These are phyloP conservation scores for Reticulitermes lucifugus DNA, from an alignment of 2,888 invertebrate species.

Conservation along the genomic window DNA sequence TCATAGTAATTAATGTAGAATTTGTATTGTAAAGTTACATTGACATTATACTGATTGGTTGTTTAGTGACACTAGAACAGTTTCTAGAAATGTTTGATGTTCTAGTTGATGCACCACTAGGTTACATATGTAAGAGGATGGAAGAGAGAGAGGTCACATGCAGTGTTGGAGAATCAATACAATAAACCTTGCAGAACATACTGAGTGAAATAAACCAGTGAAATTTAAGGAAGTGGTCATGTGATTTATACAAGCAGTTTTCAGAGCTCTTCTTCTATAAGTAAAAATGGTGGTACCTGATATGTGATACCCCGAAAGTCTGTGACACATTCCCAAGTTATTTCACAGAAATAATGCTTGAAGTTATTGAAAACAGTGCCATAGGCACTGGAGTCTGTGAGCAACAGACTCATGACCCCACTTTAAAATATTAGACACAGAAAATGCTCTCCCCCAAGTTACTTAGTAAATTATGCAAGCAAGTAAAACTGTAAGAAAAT, in stretches of 20 bases:
- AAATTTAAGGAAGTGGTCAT: neutral
- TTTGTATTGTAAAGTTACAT: slow-evolving; percentile 19
- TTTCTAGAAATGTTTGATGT: slow-evolving; percentile 11
- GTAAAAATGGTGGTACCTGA: too few species aligned
- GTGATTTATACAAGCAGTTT: neutral
- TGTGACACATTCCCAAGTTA: too few species aligned
- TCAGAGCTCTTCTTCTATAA: neutral
- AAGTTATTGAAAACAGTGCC: too few species aligned
- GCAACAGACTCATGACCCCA: too few species aligned
- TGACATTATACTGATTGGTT: slow-evolving; percentile 21
- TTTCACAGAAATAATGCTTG: too few species aligned
- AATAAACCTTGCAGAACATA: slow-evolving; percentile 10
- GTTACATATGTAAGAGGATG: neutral
- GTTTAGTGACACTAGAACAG: neutral
- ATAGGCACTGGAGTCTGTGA: too few species aligned
- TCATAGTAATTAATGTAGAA: slow-evolving; percentile 5
- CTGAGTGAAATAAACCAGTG: neutral
- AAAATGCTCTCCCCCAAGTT: too few species aligned
- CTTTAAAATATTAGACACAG: too few species aligned
- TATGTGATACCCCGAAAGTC: too few species aligned
- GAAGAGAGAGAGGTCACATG: slow-evolving; percentile 20
- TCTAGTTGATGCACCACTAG: slow-evolving; percentile 19
- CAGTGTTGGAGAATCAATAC: neutral
- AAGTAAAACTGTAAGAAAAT: too few species aligned
- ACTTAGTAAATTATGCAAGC: too few species aligned